Conservation (phyloP, 2,797 vertebrate genomes). For the Pangasius djambal region DNA sequence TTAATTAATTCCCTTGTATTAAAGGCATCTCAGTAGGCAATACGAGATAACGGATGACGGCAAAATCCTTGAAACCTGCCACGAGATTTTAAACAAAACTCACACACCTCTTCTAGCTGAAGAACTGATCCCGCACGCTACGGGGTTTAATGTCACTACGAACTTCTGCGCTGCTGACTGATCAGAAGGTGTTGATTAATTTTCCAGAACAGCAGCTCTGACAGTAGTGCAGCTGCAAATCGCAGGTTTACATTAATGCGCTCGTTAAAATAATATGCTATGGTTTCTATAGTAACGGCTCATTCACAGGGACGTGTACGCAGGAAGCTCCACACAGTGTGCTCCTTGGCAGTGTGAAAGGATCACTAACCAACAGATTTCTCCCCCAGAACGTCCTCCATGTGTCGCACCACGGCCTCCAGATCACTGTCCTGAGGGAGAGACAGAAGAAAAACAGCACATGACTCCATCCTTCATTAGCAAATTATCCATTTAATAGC, state of each 20-base stretch:
- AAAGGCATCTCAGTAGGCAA: neutral
- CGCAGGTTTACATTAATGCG: neutral
- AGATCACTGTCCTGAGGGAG: slow-evolving; percentile 51
- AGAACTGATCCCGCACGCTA: neutral
- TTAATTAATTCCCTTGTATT: neutral
- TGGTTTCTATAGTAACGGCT: neutral
- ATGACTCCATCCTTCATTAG: neutral
- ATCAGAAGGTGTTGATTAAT: neutral
- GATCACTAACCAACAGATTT: slow-evolving; percentile 21
- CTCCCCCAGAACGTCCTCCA: slow-evolving; percentile 67
- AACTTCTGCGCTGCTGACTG: neutral
- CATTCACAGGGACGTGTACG: neutral
- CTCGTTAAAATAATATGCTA: neutral
- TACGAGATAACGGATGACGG: neutral
- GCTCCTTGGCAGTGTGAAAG: neutral
- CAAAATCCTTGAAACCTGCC: neutral
- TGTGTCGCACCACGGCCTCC: slow-evolving; percentile 68
- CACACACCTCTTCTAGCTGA: neutral
- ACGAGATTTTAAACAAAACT: neutral
- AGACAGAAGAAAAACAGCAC: neutral
- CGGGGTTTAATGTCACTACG: neutral
- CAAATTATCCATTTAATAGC: too few relatives aligned
- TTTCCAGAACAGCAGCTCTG: neutral
- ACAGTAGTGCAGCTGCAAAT: neutral
- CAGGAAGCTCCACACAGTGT: neutral